Evolutionary conservation across 1,140 invertebrate genomes (phyloP).

Genomic region (Calliphora vicina): DNA sequence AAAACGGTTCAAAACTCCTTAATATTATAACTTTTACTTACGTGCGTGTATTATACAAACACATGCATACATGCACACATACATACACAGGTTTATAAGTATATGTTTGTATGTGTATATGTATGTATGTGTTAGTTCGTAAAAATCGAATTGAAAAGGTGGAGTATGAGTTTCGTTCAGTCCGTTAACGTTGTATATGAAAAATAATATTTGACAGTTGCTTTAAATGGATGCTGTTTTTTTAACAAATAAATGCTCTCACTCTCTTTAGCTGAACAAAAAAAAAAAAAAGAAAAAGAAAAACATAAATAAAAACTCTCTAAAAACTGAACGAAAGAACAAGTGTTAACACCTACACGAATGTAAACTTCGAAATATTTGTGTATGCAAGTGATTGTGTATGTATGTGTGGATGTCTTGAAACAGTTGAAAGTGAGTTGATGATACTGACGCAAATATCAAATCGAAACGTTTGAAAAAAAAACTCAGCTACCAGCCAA

Average conservation of each 20-base stretch:
- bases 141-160: neutral
- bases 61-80: neutral
- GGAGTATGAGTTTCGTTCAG: constrained; percentile 8
- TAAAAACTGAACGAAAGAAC: neutral
- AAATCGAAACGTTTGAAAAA: neutral
- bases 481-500: neutral
- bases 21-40: constrained; percentile 1
- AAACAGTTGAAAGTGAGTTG: neutral
- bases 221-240: neutral
- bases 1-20: neutral
- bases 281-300: too few species aligned
- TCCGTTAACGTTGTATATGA: neutral
- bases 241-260: too few species aligned
- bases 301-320: too few species aligned
- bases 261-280: neutral
- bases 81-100: neutral
- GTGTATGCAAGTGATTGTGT: neutral
- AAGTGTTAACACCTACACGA: neutral
- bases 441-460: constrained; percentile 5
- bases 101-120: neutral
- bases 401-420: too few species aligned
- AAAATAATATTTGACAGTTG: constrained; percentile 1
- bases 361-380: neutral
- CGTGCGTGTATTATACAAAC: neutral
- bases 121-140: neutral